Percentiles rank a stretch among this genome's conserved stretches.
These are phyloP conservation scores for Liodrosophila aerea DNA, from an alignment of 2,888 invertebrate genomes.

Conservation along the genomic window DNA sequence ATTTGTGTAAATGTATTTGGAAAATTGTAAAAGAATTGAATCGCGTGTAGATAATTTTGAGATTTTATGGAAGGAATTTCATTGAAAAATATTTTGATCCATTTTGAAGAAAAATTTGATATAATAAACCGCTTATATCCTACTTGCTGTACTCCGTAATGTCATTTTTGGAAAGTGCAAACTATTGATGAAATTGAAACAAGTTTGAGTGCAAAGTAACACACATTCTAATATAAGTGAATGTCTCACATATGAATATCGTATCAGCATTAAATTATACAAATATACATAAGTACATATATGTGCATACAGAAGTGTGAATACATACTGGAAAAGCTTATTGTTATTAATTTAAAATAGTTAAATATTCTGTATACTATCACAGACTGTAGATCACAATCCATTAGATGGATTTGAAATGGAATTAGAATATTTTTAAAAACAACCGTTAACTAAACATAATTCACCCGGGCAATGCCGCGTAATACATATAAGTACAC, in stretches of 20 bases:
- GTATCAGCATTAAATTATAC: slow-evolving; percentile 61
- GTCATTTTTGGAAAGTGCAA: slow-evolving; percentile 36
- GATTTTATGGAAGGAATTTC: slow-evolving; percentile 33
- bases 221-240: slow-evolving; percentile 29
- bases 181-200: slow-evolving; percentile 80
- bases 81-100: slow-evolving; percentile 11
- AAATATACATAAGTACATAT: slow-evolving; percentile 11
- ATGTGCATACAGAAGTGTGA: slow-evolving; percentile 15
- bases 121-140: slow-evolving; percentile 74
- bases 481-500: not conserved
- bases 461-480: no score
- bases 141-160: slow-evolving; percentile 76
- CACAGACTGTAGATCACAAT: no score
- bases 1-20: not conserved
- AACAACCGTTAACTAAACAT: no score
- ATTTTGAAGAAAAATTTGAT: slow-evolving; percentile 21
- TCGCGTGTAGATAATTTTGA: slow-evolving; percentile 26
- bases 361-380: no score
- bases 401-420: no score
- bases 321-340: slow-evolving; percentile 16
- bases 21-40: not conserved
- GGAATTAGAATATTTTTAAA: no score
- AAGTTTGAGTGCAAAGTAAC: slow-evolving; percentile 79
- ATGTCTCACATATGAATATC: slow-evolving; percentile 77
- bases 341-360: slow-evolving; percentile 5